These are phyloP conservation scores for Beris morrisii DNA, from an alignment of 2,888 invertebrate species.

Conservation along the genomic window DNA sequence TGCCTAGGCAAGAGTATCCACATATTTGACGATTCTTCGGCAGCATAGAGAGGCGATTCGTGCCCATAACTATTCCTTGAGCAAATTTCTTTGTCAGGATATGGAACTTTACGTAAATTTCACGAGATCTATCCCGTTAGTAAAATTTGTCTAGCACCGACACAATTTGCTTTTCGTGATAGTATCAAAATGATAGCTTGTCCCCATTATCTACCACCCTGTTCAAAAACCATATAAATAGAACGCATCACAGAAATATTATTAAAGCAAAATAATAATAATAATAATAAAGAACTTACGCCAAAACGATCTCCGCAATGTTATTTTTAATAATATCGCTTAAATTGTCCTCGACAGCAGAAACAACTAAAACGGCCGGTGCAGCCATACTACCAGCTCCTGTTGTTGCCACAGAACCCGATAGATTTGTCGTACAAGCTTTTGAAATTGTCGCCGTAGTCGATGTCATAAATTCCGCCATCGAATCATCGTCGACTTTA, in stretches of 20 bases:
- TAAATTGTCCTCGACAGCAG: conserved; percentile 70
- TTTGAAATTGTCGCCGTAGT: conserved; percentile 16
- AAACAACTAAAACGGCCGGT: not conserved
- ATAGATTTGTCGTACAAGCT: not conserved
- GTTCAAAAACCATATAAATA: too few relatives aligned
- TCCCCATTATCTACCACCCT: too few relatives aligned
- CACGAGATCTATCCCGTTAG: too few relatives aligned
- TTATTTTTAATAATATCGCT: conserved; percentile 91
- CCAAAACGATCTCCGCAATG: conserved; percentile 87
- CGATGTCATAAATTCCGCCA: not conserved
- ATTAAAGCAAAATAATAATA: conserved; percentile 3
- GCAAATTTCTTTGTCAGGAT: too few relatives aligned
- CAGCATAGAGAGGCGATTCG: too few relatives aligned
- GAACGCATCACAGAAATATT: conserved; percentile 21
- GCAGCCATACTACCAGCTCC: not conserved
- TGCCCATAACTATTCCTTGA: too few relatives aligned
- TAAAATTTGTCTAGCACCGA: too few relatives aligned
- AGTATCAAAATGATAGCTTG: too few relatives aligned
- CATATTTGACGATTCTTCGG: too few relatives aligned
- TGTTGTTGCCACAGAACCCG: conserved; percentile 50
- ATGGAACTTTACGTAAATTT: too few relatives aligned
- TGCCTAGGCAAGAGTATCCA: too few relatives aligned
- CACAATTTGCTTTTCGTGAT: too few relatives aligned
- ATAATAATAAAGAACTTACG: conserved; percentile 58
- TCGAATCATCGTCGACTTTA: conserved; percentile 17